Conservation (phyloP, 2,797 vertebrate genomes). For the Trachops cirrhosus region DNA sequence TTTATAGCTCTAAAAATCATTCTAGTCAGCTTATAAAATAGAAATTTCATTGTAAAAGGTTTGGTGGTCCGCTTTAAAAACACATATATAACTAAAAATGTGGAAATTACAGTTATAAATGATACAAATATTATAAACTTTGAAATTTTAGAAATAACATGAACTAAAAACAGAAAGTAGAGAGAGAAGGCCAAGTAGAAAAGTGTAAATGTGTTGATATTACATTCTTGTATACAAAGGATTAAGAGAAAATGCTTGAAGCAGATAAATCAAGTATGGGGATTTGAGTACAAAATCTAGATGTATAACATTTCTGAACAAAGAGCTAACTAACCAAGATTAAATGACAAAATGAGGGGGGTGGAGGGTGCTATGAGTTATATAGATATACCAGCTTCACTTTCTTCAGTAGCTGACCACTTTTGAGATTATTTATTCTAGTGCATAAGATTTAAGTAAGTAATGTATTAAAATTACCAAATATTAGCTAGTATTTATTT, state of each 20-base stretch:
- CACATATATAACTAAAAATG: neutral
- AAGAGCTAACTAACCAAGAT: neutral
- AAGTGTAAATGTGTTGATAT: neutral
- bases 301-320: neutral
- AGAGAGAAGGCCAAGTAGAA: neutral
- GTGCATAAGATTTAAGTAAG: neutral
- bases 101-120: neutral
- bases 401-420: neutral
- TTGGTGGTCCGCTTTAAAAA: neutral
- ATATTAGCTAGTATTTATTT: neutral
- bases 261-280: neutral
- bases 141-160: neutral
- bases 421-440: neutral
- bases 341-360: neutral
- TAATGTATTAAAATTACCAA: neutral
- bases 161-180: neutral
- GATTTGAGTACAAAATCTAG: neutral
- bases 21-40: neutral
- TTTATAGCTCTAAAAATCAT: constrained; percentile 12
- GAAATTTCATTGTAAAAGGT: neutral
- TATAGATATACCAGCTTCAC: neutral
- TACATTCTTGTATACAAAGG: neutral
- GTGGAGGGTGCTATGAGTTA: neutral
- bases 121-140: neutral
- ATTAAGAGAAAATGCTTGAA: neutral